Evolutionary conservation across 2,113 vertebrate species (phyloP), one percentile per base, ranked within the genome.

Genomic region (Meleagris gallopavo): DNA sequence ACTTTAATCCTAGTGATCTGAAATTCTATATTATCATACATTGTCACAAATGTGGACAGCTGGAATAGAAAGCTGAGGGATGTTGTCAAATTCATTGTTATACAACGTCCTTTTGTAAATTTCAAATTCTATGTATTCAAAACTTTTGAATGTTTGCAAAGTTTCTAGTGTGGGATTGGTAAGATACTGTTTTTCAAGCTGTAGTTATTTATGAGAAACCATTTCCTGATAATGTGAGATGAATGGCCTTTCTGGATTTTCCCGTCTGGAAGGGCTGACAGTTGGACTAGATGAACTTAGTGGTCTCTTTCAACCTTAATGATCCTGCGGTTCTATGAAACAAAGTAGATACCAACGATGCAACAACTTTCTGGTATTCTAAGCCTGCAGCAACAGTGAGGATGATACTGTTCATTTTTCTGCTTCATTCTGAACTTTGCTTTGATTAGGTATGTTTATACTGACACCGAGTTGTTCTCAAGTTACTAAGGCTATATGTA

Each of bases 351-450:
- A 32, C 50, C 43, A 60, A 2, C 22, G 62, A 5, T 15, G 46
- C 38, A 60, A 43, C 8, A 65, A 30, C 60, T 54, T 80, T 48
- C 14, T 0, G 1, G 54, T 11, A 21, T 36, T 58, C 19, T 64
- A 50, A 13, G 10, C 24, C 34, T 34, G 8, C 4, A 2, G 60
- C 34, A 70, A 40, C 0, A 0, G 9, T 43, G 73, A 58, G 14
- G 62, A 18, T 40, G 24, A 19, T 18, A 22, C 25, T 61, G 24
- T 45, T 71, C 34, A 25, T 61, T 71, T 40, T 17, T 43, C 36
- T 45, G 66, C 36, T 50, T 27, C 22, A 38, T 48, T 40, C 25
- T 46, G 10, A 73, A 38, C 34, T n/a, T 64, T 55, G 18, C 21
- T 66, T n/a, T 36, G 5, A 48, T 48, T 30, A 46, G 11, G 32